Conservation (phyloP, 2,797 vertebrate genomes). For the Phrynocephalus guinanensis region DNA sequence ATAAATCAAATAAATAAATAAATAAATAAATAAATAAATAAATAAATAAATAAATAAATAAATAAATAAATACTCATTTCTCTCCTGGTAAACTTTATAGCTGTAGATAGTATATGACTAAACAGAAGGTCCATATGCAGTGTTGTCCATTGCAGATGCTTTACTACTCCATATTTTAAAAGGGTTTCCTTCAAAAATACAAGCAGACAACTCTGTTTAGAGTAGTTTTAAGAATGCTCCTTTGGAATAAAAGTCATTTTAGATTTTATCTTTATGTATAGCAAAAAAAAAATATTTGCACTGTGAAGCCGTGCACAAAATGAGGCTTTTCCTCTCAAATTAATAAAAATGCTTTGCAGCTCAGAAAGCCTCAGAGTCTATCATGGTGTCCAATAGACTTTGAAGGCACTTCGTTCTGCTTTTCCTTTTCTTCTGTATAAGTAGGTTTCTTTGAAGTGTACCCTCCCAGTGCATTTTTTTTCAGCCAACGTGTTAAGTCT, state of each 20-base stretch:
- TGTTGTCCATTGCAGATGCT: neutral
- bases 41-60: no score
- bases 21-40: no score
- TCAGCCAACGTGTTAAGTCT: slow-evolving; percentile 56
- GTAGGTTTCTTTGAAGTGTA: slow-evolving; percentile 57
- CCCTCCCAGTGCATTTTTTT: slow-evolving; percentile 59
- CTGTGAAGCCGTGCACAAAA: slow-evolving; percentile 20
- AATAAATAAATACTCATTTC: neutral
- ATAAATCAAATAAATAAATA: no score
- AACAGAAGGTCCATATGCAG: neutral
- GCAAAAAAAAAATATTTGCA: neutral
- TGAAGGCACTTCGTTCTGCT: slow-evolving; percentile 55
- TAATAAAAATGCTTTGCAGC: slow-evolving; percentile 59
- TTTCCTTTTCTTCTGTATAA: slow-evolving; percentile 45
- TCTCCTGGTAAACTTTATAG: neutral
- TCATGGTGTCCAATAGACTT: slow-evolving; percentile 58
- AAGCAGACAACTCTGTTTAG: neutral
- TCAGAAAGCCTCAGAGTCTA: slow-evolving; percentile 51
- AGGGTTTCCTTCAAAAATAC: neutral
- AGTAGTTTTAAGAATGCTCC: neutral
- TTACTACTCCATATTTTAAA: neutral
- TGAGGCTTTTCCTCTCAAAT: slow-evolving; percentile 20
- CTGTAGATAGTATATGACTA: neutral
- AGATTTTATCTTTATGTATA: neutral
- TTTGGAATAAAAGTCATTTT: neutral